Evolutionary conservation across 2,888 invertebrate genomes (phyloP).

Genomic region (Protodeltote pygarga): DNA sequence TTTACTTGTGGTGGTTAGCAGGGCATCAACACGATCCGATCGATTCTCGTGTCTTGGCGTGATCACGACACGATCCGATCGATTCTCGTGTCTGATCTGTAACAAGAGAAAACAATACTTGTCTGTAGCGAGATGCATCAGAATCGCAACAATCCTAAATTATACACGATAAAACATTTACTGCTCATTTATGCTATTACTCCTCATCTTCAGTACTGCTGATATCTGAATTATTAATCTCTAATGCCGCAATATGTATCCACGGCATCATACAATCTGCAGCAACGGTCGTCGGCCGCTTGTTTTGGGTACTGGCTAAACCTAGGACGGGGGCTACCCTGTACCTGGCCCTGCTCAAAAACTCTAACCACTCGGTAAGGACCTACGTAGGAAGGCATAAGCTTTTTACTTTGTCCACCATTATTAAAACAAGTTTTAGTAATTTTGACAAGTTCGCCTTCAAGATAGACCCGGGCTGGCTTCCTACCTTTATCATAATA

Average conservation of each 20-base stretch:
- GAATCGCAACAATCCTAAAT: no score
- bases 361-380: constrained; percentile 24
- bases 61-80: no score
- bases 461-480: constrained; percentile 22
- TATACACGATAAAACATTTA: no score
- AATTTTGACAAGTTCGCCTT: constrained; percentile 39
- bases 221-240: no score
- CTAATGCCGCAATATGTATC: background rate
- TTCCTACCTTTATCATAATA: constrained; percentile 21
- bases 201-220: no score
- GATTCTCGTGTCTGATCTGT: no score
- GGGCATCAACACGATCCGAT: no score
- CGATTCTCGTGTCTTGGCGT: no score
- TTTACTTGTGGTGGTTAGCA: no score
- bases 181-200: no score
- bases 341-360: constrained; percentile 34
- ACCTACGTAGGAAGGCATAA: constrained; percentile 27
- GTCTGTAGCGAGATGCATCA: no score
- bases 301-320: background rate
- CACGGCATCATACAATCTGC: background rate
- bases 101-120: no score
- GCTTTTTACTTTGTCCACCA: constrained; percentile 39
- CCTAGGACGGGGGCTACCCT: constrained; percentile 1
- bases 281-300: background rate
- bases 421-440: constrained; percentile 26